Percentiles rank a stretch among this genome's conserved stretches.
phyloP scores from a whole-genome alignment of 2,797 vertebrate genomes.

The Syncerus caffer region DNA sequence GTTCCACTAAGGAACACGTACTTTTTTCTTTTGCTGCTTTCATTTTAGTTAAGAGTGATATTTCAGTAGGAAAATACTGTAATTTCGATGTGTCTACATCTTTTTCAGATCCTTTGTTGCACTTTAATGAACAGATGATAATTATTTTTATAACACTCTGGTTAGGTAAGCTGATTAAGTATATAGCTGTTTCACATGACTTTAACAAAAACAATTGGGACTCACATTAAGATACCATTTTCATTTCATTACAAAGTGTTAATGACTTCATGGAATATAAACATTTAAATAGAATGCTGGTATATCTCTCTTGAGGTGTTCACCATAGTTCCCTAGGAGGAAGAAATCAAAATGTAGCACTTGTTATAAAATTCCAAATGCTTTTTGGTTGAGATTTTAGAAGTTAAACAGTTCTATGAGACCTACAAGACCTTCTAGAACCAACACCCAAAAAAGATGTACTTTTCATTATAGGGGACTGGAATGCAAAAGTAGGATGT shows the following conservation, averaged over 20 bases:
- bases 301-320: neutral
- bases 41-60: neutral
- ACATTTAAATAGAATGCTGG: neutral
- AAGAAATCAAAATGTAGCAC: neutral
- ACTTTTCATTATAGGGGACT: neutral
- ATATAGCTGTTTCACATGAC: neutral
- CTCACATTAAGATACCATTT: neutral
- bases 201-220: neutral
- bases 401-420: neutral
- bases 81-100: neutral
- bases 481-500: neutral
- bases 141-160: slow-evolving; percentile 26
- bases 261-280: neutral
- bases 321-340: neutral
- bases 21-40: neutral
- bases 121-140: neutral
- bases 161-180: neutral
- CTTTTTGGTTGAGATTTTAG: neutral
- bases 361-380: neutral
- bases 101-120: neutral
- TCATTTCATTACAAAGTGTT: neutral
- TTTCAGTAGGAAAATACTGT: neutral
- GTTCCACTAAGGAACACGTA: neutral
- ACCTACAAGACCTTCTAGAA: neutral
- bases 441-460: neutral